These are phyloP conservation scores for Nomada flava DNA, from an alignment of 2,888 invertebrate genomes.

Conservation along the genomic window DNA sequence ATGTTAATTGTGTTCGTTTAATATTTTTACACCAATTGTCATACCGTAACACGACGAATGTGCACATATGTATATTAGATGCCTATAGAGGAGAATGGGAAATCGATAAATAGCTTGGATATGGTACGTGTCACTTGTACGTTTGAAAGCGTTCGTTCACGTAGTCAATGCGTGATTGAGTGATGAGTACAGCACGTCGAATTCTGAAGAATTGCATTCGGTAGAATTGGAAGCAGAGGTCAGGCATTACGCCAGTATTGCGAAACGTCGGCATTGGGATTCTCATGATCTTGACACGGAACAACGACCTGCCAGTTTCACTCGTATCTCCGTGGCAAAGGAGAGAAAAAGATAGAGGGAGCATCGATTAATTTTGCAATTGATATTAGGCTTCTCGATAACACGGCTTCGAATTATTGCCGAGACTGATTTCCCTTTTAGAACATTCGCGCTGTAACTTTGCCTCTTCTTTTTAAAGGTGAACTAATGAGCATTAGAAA, in stretches of 20 bases:
- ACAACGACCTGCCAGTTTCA: conserved; percentile 76
- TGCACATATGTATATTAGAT: conserved; percentile 42
- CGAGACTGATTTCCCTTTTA: conserved; percentile 74
- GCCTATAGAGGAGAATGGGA: conserved; percentile 67
- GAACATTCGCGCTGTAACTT: conserved; percentile 3
- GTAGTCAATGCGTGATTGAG: conserved; percentile 70
- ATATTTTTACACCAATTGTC: conserved; percentile 39
- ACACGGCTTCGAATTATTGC: conserved; percentile 74
- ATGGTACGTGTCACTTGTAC: conserved; percentile 64
- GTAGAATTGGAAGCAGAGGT: conserved; percentile 56
- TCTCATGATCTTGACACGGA: conserved; percentile 64
- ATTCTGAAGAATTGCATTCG: conserved; percentile 67
- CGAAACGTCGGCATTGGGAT: conserved; percentile 63
- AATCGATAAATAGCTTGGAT: conserved; percentile 67
- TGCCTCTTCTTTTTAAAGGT: conserved; percentile 37
- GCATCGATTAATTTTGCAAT: conserved; percentile 79
- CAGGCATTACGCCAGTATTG: conserved; percentile 63
- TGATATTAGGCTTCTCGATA: conserved; percentile 75
- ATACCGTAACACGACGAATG: conserved; percentile 19
- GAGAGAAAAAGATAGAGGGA: conserved; percentile 42
- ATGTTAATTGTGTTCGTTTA: conserved; percentile 14
- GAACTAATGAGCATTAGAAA: conserved; percentile 30
- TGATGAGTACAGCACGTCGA: conserved; percentile 62
- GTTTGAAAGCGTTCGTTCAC: conserved; percentile 66
- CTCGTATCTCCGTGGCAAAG: conserved; percentile 66